Conservation (phyloP, 1,140 invertebrate species). For the Meteorus sp. region DNA sequence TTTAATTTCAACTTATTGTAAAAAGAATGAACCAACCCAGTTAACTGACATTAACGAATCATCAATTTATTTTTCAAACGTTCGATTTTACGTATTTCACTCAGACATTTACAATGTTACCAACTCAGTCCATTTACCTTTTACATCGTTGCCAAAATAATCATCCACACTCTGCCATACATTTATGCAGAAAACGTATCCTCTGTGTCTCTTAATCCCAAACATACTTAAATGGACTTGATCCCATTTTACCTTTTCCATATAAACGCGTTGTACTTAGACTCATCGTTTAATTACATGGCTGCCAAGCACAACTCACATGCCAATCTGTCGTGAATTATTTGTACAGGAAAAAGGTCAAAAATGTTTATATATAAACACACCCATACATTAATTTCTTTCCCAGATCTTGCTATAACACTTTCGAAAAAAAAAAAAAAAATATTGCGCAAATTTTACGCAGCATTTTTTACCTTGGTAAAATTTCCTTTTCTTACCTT, state of each 20-base stretch:
- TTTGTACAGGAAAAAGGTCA: too few relatives aligned
- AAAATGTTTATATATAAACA: too few relatives aligned
- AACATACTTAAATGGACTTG: not conserved
- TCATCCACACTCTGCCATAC: too few relatives aligned
- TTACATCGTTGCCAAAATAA: slow-evolving; percentile 1
- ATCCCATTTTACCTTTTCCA: not conserved
- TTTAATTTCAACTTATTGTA: too few relatives aligned
- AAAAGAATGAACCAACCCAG: too few relatives aligned
- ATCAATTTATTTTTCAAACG: too few relatives aligned
- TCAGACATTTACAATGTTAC: too few relatives aligned
- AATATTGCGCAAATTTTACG: slow-evolving; percentile 9
- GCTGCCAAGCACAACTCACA: slow-evolving; percentile 13
- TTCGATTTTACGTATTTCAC: too few relatives aligned
- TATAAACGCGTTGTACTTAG: slow-evolving; percentile 11
- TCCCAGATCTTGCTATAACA: slow-evolving; percentile 8
- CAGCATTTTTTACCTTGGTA: not conserved
- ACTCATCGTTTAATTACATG: slow-evolving; percentile 27
- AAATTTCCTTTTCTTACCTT: not conserved
- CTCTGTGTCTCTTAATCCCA: slow-evolving; percentile 5
- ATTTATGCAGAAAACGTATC: too few relatives aligned
- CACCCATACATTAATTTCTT: too few relatives aligned
- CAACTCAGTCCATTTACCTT: not conserved
- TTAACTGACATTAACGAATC: too few relatives aligned
- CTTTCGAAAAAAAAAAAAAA: slow-evolving; percentile 14
- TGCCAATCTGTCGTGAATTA: slow-evolving; percentile 20